Base-by-base conservation (phyloP, 2,888 invertebrate genomes). In the Pseudeuparius sepicola region DNA sequence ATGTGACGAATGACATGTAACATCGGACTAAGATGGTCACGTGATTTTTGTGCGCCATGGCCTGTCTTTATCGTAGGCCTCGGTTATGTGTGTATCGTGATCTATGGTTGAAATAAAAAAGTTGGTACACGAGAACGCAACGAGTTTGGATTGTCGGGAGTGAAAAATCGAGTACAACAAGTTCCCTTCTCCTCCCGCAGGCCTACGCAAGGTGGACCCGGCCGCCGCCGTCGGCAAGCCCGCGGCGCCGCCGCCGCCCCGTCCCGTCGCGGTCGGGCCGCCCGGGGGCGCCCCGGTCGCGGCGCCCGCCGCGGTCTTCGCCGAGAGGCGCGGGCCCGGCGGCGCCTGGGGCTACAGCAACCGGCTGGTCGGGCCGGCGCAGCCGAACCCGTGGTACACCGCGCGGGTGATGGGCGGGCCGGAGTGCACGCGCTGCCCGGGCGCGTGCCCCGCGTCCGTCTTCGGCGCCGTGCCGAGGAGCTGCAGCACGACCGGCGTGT, bases 301-400 rank as follows among this genome's bases (percentile, higher is more conserved):
- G 16, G 65, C 59, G 44, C 66, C 66, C 46, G 57, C 67, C 12
- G 66, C 66, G 3, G 66, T 68, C 9, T 68, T 60, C 46, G 62
- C 64, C n/a, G 66, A 66, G 43, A 61, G 63, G 24, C 65, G 65
- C 48, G 61, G 61, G 39, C 40, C 33, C 7, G 20, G 20, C n/a
- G 20, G 20, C 6, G 6, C 7, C 7, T 66, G 66, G 64, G 63
- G 64, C n/a, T 66, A 67, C 46, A 64, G 57, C 42, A 67, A 65
- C 41, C 55, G 66, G 13, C 42, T 65, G 12, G 57, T 64, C 12
- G 54, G 57, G 6, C 56, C 55, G 9, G 36, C 41, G 1, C 47
- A 46, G 15, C 60, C 57, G 23, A 55, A 56, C 36, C 59, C 60
- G 13, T 62, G 60, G 60, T 59, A 58, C 36, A 56, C 51, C 14